Base-by-base conservation (phyloP, 2,797 vertebrate genomes). In the Helicolenus hilgendorfi region DNA sequence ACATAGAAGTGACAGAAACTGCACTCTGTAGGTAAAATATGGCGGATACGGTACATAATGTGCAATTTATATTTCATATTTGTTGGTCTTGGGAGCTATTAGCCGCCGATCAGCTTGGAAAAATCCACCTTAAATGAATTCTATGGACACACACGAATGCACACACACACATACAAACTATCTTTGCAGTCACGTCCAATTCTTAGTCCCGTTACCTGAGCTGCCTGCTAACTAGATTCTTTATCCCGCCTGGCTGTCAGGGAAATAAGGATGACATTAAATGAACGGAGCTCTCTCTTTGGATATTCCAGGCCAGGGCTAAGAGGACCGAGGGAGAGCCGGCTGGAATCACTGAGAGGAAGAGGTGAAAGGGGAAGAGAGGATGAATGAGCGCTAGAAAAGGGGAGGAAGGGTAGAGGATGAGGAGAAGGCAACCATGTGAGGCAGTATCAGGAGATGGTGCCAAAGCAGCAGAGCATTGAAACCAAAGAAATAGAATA, bases 261-360 rank as follows among this genome's bases (percentile, higher is more conserved):
- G 77, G 64, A 92, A 93, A 94, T 89, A 84, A 90, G 87, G 87
- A 91, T 90, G 91, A 87, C 89, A 94, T 89, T 88, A 94, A 95
- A 92, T 89, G 86, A 92, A 94, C 76, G 68, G 84, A 84, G 89
- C 83, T 78, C 75, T 78, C 86, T 93, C 84, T 92, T 94, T 89
- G 85, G 90, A 86, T 83, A 93, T 94, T 93, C 89, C 84, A 64
- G 77, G 79, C 85, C 81, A 86, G 79, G 45, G 72, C 87, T 82
- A 20, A 78, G 75, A 76, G 35, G 84, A 41, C 62, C n/a, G 22
- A 82, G 74, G 64, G 73, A 83, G 55, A 72, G 77, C 67, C 64
- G 22, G 78, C 36, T 73, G 67, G 73, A 83, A 81, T 89, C 69
- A 35, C 58, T 31, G 63, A 92, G 82, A 86, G 60, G 36, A 68